Evolutionary conservation across 2,797 vertebrate genomes (phyloP), one percentile per base, ranked within the genome.

Genomic region (Antennarius maculatus): DNA sequence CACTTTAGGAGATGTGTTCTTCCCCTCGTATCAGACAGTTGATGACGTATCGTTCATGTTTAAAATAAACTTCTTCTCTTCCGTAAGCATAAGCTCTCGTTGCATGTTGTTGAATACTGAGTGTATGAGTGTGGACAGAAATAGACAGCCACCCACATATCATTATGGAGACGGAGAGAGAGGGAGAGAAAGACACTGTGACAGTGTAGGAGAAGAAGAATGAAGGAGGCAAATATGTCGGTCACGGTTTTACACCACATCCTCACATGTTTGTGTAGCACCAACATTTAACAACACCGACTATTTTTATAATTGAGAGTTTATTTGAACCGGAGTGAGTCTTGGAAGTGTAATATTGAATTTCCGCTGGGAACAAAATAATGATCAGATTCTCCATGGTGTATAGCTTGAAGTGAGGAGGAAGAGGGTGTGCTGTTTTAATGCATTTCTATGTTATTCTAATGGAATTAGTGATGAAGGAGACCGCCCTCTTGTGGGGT

Each of bases 141-240:
- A 93, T 92, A 94, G 92, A 89, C 90, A 89, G 71, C 92, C 91
- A 80, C 93, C 93, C 92, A 93, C 93, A 89, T 89, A 89, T 92
- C 86, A 90, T 93, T 93, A 92, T 86, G 89, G 91, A 91, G 88
- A 87, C 74, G 83, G 77, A 88, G 86, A 52, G 74, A 83, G 86
- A 80, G 79, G 70, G 81, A 82, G 83, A 75, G 78, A 81, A 77
- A 82, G 83, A 81, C 69, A 76, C 76, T 87, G 78, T 84, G 84
- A 84, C 85, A 85, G 77, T 69, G 85, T 54, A 52, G 80, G 84
- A 86, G 86, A 86, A 81, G 80, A 83, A 86, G 86, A 87, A 81
- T 45, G 73, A 83, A 81, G 73, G 61, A 79, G 67, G 69, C 74
- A 76, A 85, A 86, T 74, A 84, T 84, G 77, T 81, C 68, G 81